Evolutionary conservation across 2,113 vertebrate genomes (phyloP).

Genomic region (Otis tarda): DNA sequence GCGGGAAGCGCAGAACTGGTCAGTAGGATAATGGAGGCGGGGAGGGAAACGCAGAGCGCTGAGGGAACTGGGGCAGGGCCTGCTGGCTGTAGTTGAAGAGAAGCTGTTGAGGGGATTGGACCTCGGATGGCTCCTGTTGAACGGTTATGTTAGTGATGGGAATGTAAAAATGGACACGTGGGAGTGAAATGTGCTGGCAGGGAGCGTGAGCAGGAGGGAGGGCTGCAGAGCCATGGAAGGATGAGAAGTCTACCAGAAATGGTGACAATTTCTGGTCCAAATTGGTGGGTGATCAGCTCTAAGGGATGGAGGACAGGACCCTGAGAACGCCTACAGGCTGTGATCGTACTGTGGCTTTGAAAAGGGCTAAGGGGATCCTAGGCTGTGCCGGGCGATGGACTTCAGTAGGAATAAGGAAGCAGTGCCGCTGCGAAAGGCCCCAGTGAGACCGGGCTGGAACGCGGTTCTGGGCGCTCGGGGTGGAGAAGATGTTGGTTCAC

Average conservation of each 20-base stretch:
- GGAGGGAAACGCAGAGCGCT: rapidly evolving
- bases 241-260: background rate
- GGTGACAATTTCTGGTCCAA: background rate
- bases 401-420: background rate
- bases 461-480: background rate
- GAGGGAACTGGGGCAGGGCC: background rate
- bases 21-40: rapidly evolving
- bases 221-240: background rate
- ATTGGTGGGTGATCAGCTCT: background rate
- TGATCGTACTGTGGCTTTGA: background rate
- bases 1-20: background rate
- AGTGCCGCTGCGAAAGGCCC: background rate
- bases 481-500: rapidly evolving
- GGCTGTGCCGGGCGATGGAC: background rate
- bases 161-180: background rate
- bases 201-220: background rate
- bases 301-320: background rate
- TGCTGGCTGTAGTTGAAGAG: background rate
- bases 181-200: background rate
- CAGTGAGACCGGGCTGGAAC: background rate
- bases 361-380: background rate
- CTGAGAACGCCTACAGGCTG: background rate
- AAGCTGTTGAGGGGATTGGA: background rate
- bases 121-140: background rate
- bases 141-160: background rate